Percentiles rank a stretch among this genome's conserved stretches.
Evolutionary conservation across 2,113 vertebrate genomes (phyloP).

Genomic region (Dromaius novaehollandiae): DNA sequence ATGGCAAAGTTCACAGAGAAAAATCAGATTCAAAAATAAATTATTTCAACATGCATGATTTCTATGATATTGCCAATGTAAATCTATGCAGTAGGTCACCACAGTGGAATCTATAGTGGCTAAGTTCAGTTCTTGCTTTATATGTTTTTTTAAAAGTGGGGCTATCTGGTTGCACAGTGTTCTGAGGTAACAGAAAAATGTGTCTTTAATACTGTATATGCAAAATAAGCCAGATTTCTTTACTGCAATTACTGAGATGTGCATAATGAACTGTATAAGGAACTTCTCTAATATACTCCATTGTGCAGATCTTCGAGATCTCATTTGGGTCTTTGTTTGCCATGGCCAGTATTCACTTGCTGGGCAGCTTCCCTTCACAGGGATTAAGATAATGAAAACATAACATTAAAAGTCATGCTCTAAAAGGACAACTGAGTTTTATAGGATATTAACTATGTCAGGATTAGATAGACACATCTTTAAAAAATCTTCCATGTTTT

Average conservation of each 20-base stretch:
- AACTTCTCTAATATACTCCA: not conserved
- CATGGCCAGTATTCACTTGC: not conserved
- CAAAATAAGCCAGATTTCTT: not conserved
- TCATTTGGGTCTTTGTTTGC: not conserved
- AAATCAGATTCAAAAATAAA: constrained; percentile 59
- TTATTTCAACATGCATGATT: constrained; percentile 60
- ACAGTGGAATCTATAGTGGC: constrained; percentile 23
- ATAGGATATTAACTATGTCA: not conserved
- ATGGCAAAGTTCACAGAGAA: constrained; percentile 47
- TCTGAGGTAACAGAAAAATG: constrained; percentile 3
- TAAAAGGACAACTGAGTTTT: not conserved
- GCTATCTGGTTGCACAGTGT: not conserved
- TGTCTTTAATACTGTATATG: not conserved
- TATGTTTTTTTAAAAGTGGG: not conserved
- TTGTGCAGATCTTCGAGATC: not conserved
- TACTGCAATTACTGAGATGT: not conserved
- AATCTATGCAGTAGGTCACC: constrained; percentile 56
- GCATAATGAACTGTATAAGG: not conserved
- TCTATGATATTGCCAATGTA: constrained; percentile 59
- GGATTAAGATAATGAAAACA: not conserved
- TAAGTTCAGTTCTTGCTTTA: constrained; percentile 44
- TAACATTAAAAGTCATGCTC: not conserved
- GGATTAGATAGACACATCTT: not conserved
- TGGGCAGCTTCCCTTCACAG: not conserved
- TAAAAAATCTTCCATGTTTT: not conserved